Evolutionary conservation across 2,113 vertebrate genomes (phyloP).

Genomic region (Struthio camelus): DNA sequence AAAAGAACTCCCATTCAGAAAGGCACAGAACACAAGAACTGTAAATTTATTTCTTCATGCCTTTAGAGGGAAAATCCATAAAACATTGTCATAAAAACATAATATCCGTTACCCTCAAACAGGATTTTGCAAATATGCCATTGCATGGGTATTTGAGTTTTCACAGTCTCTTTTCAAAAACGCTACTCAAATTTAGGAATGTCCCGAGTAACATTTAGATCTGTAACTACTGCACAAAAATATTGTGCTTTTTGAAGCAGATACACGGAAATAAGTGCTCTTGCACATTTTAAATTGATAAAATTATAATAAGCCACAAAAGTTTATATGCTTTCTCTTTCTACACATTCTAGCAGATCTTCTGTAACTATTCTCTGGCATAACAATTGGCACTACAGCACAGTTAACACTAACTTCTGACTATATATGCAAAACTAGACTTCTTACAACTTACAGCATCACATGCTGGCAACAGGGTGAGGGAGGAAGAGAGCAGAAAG

Average conservation of each 20-base stretch:
- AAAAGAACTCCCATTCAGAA: background rate
- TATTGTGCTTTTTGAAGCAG: background rate
- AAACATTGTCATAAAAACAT: background rate
- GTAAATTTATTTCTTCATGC: background rate
- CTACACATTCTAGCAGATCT: background rate
- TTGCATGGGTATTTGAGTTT: background rate
- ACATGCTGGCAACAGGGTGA: rapidly evolving
- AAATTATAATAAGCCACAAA: background rate
- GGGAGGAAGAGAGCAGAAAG: background rate
- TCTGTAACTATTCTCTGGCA: background rate
- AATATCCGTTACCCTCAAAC: background rate
- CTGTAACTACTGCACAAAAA: background rate
- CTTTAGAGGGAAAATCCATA: background rate
- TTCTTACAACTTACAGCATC: background rate
- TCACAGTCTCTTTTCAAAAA: background rate
- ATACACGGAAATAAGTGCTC: background rate
- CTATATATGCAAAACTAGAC: background rate
- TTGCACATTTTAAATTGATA: background rate
- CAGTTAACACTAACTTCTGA: background rate
- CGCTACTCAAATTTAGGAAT: background rate
- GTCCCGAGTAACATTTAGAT: background rate
- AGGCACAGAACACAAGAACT: background rate
- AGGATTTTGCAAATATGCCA: background rate
- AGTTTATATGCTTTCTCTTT: background rate
- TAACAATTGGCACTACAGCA: background rate